A percentile compares a stretch with the other conserved stretches of the same genome.
These are phyloP conservation scores for Morphnarchus princeps DNA, from an alignment of 2,113 vertebrate genomes.

Conservation along the genomic window DNA sequence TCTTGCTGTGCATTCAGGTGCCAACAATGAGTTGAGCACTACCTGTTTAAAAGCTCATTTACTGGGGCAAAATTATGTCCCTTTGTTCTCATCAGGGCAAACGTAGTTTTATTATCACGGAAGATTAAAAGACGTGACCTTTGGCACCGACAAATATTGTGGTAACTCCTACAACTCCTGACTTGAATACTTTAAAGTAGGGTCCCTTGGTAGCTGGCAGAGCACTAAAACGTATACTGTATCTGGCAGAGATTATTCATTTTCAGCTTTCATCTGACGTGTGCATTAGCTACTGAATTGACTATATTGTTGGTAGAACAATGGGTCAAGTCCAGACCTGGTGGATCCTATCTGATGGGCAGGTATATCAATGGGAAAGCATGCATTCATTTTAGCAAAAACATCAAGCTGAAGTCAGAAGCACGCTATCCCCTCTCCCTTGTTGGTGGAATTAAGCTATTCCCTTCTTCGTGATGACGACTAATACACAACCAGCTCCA, in stretches of 20 bases:
- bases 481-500: background rate
- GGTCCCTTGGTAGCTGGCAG: background rate
- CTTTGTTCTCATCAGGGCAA: background rate
- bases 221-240: background rate
- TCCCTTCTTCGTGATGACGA: fast-evolving
- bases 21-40: background rate
- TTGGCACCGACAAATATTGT: background rate
- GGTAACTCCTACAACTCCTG: background rate
- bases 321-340: constrained; percentile 18
- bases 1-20: constrained; percentile 3
- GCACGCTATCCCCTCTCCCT: background rate
- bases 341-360: background rate
- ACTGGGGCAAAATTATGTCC: background rate
- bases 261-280: background rate
- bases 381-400: background rate
- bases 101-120: background rate
- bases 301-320: background rate
- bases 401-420: background rate
- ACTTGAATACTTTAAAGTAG: background rate
- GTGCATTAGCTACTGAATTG: background rate
- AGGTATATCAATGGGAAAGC: background rate
- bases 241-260: background rate
- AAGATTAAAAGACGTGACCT: constrained; percentile 5
- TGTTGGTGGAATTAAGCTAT: background rate
- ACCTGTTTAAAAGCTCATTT: background rate